Evolutionary conservation across 1,140 invertebrate species (phyloP).

Genomic region (Bombus superbus): DNA sequence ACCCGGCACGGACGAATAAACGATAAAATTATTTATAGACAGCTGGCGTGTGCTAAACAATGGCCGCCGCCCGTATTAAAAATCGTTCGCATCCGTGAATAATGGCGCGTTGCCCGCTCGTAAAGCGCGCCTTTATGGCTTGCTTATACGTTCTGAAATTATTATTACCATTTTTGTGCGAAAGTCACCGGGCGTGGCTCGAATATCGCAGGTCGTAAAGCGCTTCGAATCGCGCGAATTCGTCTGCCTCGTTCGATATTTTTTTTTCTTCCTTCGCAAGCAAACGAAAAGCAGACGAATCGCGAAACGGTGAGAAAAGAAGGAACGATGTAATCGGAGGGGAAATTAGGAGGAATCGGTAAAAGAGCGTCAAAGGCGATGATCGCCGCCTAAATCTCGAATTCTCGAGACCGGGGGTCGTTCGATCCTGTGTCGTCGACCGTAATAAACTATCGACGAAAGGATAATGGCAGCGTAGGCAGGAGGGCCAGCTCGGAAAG

Average conservation of each 20-base stretch:
- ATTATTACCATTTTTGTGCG: slow-evolving; percentile 29
- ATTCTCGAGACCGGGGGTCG: neutral
- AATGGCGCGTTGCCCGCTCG: slow-evolving; percentile 27
- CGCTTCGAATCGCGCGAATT: neutral
- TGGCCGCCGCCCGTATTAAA: slow-evolving; percentile 23
- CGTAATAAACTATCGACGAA: slow-evolving; percentile 47
- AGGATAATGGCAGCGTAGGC: slow-evolving; percentile 31
- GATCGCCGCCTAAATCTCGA: slow-evolving; percentile 42
- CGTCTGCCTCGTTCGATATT: too few species aligned
- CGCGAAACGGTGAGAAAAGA: neutral
- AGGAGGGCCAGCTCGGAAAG: neutral
- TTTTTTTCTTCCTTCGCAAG: too few species aligned
- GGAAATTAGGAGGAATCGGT: too few species aligned
- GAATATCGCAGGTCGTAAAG: slow-evolving; percentile 18
- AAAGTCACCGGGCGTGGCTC: neutral
- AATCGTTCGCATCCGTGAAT: slow-evolving; percentile 36
- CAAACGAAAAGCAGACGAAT: fast-evolving
- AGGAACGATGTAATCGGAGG: too few species aligned
- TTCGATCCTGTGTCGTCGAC: neutral
- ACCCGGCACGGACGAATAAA: neutral
- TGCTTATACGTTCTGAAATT: slow-evolving; percentile 45
- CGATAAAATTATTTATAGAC: slow-evolving; percentile 28
- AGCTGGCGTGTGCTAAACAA: slow-evolving; percentile 5
- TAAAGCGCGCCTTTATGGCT: slow-evolving; percentile 24
- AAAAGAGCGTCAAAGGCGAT: neutral